phyloP scores from a whole-genome alignment of 2,113 vertebrate species.

The Elephas maximus region DNA sequence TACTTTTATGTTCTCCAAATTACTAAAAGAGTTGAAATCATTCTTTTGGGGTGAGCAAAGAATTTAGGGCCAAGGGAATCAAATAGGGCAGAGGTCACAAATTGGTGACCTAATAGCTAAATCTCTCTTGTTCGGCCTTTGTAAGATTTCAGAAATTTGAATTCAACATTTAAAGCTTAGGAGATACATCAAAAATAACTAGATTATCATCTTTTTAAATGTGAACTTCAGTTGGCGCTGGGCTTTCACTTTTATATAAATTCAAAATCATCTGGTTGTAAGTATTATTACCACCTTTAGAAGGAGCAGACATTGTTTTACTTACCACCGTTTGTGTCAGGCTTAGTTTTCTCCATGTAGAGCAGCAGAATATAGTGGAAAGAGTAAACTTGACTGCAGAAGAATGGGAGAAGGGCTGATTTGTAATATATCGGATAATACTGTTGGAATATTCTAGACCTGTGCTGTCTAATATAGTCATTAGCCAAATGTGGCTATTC shows the following conservation, averaged over 20 bases:
- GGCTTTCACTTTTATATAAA: neutral
- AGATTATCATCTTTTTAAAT: neutral
- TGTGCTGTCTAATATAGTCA: too few species aligned
- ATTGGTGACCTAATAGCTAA: neutral
- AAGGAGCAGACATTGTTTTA: neutral
- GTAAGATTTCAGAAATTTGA: neutral
- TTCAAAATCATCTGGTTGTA: neutral
- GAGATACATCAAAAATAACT: neutral
- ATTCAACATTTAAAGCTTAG: neutral
- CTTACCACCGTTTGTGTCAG: neutral
- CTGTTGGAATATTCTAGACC: neutral
- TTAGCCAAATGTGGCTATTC: too few species aligned
- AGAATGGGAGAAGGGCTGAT: neutral
- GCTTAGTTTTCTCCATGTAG: neutral
- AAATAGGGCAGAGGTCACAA: neutral
- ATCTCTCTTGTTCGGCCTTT: neutral
- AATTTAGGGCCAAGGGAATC: neutral
- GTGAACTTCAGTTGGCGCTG: neutral
- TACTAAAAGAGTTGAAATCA: neutral
- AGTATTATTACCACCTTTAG: neutral
- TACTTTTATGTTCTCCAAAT: neutral
- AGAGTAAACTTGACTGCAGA: neutral
- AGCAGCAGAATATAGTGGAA: neutral
- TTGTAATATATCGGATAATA: rapidly evolving
- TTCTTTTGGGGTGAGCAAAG: neutral